Conservation (phyloP, 2,888 invertebrate genomes). For the Caenorhabditis sp. region DNA sequence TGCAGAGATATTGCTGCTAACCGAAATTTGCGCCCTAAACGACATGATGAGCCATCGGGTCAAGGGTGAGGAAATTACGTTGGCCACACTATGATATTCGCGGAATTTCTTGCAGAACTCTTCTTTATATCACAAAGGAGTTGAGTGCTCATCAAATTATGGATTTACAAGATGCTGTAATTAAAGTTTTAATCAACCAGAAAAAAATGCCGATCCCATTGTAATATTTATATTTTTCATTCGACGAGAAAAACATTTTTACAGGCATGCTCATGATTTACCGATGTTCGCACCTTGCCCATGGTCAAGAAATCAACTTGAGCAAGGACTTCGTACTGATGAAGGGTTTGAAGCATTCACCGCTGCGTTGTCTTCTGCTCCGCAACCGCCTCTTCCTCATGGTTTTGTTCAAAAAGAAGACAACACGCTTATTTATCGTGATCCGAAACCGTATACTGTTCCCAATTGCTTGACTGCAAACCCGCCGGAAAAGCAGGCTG, state of each 20-base stretch:
- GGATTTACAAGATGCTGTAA: conserved; percentile 28
- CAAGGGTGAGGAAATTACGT: conserved; percentile 14
- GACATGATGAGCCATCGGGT: background rate
- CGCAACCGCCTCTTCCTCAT: conserved; percentile 29
- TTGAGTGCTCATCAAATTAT: conserved; percentile 33
- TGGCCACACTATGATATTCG: background rate
- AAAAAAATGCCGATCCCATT: conserved; percentile 33
- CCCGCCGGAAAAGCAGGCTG: conserved; percentile 24
- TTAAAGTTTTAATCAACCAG: conserved; percentile 25
- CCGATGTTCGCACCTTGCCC: conserved; percentile 34
- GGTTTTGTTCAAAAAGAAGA: conserved; percentile 26
- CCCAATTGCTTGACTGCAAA: conserved; percentile 23
- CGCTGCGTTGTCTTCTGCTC: conserved; percentile 15
- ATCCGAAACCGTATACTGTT: conserved; percentile 32
- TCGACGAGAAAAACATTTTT: background rate
- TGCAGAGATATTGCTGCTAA: conserved; percentile 32
- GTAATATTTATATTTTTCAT: conserved; percentile 2
- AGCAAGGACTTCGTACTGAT: conserved; percentile 10
- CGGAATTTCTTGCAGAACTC: conserved; percentile 18
- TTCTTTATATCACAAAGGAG: conserved; percentile 33
- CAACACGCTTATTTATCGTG: conserved; percentile 23
- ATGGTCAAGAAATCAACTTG: conserved; percentile 15
- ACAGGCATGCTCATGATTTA: conserved; percentile 18
- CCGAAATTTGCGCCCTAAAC: conserved; percentile 4
- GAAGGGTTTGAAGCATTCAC: conserved; percentile 16